Evolutionary conservation across 2,113 vertebrate genomes (phyloP), one percentile per base, ranked within the genome.

Genomic region (Balaenoptera acutorostrata): DNA sequence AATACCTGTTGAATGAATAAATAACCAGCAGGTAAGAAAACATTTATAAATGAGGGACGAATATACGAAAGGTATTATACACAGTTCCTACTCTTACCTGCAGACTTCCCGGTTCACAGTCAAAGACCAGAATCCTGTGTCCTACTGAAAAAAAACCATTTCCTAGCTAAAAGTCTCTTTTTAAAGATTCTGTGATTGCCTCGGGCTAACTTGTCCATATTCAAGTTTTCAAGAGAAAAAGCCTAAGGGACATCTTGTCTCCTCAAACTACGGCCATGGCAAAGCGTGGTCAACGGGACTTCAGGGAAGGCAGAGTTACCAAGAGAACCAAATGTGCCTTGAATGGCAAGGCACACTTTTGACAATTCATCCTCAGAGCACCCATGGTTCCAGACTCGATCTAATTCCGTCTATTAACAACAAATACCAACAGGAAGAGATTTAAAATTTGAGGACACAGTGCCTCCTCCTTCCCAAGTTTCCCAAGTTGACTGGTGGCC

Each of bases 141-240:
- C 21, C 0, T 80, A 92, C 31, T 84, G 78, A 86, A 18, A 95
- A 63, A 90, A 89, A 41, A 66, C 3, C 6, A 64, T 66, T 66
- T 82, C 71, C 49, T 84, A 46, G 1, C 57, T 63, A 39, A 36
- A 82, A 83, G 68, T 86, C 14, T 89, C 36, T 88, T 96, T 94
- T 71, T 17, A 44, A 91, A 82, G 63, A 72, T 52, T 91, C 71
- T 46, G 15, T 69, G 59, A 64, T 36, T 59, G 59, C 88, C 95
- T 81, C 71, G 6, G 89, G 89, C 88, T 81, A 88, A 44, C 75
- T 10, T 93, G 82, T 85, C 33, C 52, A 41, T n/a, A 61, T 59
- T 52, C 52, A 71, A 59, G 85, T 75, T 88, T 95, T 85, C 63
- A 85, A 88, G 74, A 93, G 44, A 57, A 93, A 95, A 95, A 57